Evolutionary conservation across 2,113 vertebrate genomes (phyloP).

Genomic region (Zootoca vivipara): DNA sequence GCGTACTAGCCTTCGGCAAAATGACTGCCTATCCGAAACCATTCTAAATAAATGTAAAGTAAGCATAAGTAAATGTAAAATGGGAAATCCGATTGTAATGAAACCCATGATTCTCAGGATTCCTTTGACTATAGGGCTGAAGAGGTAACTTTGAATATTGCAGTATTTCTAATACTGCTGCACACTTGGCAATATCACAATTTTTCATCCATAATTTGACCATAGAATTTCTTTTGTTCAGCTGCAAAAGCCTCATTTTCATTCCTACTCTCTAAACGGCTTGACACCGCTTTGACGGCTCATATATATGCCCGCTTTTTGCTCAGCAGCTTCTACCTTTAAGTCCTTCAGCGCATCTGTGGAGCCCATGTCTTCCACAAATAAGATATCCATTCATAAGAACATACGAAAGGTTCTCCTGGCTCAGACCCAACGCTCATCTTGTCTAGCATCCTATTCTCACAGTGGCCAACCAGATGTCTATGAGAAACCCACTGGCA

Average conservation of each 20-base stretch:
- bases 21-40: neutral
- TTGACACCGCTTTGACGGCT: neutral
- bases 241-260: neutral
- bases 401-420: no score
- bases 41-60: neutral
- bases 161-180: neutral
- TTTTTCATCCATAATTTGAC: neutral
- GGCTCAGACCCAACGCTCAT: no score
- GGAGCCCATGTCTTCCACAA: neutral
- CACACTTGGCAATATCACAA: neutral
- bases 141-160: neutral
- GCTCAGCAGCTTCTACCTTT: neutral
- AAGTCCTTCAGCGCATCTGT: neutral
- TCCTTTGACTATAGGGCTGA: neutral
- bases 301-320: neutral
- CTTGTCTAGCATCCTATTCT: no score
- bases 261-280: neutral
- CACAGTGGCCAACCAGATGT: no score
- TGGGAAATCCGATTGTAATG: neutral
- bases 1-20: neutral
- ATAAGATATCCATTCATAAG: neutral
- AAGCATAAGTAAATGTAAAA: neutral
- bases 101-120: neutral
- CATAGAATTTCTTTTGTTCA: neutral
- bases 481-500: no score